Evolutionary conservation across 37 sponge, comb jelly and placozoan genomes (phyloP).

Genomic region (Aplysina aerophoba): DNA sequence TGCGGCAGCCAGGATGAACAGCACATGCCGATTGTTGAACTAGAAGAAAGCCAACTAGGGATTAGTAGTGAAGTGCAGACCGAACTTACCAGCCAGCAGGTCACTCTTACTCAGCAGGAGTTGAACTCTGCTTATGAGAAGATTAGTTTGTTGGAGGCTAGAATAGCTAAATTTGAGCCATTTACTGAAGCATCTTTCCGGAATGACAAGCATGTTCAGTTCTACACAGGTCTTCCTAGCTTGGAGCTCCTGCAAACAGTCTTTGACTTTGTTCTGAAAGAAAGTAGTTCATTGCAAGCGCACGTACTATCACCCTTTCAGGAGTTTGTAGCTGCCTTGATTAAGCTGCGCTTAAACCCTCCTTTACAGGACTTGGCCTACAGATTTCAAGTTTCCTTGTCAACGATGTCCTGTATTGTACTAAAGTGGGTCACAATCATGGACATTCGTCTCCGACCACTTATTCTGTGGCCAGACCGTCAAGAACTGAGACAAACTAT

Average conservation of each 20-base stretch:
- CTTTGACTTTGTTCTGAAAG: background rate
- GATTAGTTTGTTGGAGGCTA: background rate
- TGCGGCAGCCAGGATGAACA: background rate
- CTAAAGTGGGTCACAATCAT: conserved; percentile 35
- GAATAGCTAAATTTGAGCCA: background rate
- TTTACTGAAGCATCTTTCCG: background rate
- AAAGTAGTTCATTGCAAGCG: no score
- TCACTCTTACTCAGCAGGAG: background rate
- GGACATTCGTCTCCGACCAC: conserved; percentile 29
- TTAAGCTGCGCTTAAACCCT: conserved; percentile 49
- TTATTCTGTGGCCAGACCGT: conserved; percentile 75
- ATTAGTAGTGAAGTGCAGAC: background rate
- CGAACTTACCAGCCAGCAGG: background rate
- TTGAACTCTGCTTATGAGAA: background rate
- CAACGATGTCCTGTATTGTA: conserved; percentile 53
- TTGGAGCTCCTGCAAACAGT: background rate
- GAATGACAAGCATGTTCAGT: background rate
- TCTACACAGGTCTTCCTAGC: conserved; percentile 32
- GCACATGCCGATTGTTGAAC: no score
- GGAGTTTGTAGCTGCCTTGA: conserved; percentile 46
- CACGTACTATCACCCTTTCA: conserved; percentile 55
- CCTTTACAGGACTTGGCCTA: conserved; percentile 50
- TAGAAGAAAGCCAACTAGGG: no score
- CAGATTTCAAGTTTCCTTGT: conserved; percentile 47
- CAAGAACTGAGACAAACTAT: conserved; percentile 54